Conservation (phyloP, 2,888 invertebrate species). For the Meteorus cinctellus region DNA sequence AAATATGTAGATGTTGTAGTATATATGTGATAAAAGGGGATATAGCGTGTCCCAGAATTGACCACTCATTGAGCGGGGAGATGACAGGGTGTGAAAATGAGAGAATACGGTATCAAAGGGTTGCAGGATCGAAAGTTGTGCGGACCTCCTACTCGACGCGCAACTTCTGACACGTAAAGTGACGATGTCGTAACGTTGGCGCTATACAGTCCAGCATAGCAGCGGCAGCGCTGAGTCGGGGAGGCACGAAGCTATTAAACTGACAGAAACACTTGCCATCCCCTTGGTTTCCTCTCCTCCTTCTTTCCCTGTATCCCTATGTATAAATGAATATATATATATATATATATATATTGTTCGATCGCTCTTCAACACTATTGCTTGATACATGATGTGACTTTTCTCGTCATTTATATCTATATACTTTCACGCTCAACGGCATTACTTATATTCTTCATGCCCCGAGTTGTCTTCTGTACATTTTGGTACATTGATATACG, state of each 20-base stretch:
- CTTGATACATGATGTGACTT: conserved; percentile 49
- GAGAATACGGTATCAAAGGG: conserved; percentile 27
- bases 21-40: neutral
- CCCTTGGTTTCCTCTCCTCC: conserved; percentile 58
- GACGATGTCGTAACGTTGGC: conserved; percentile 70
- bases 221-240: conserved; percentile 34
- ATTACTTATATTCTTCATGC: conserved; percentile 73
- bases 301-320: conserved; percentile 44
- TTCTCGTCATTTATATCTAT: conserved; percentile 58
- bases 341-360: conserved; percentile 40
- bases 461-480: conserved; percentile 68
- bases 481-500: conserved; percentile 38
- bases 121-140: conserved; percentile 15
- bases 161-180: conserved; percentile 72
- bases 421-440: conserved; percentile 45
- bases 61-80: neutral
- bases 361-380: conserved; percentile 47
- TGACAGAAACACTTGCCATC: conserved; percentile 73
- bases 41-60: neutral
- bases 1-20: neutral
- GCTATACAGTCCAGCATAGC: conserved; percentile 42
- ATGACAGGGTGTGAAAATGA: conserved; percentile 20
- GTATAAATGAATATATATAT: conserved; percentile 10
- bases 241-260: conserved; percentile 73
- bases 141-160: conserved; percentile 49